phyloP scores from a whole-genome alignment of 2,797 vertebrate genomes.

The Neosilurus hyrtlii region DNA sequence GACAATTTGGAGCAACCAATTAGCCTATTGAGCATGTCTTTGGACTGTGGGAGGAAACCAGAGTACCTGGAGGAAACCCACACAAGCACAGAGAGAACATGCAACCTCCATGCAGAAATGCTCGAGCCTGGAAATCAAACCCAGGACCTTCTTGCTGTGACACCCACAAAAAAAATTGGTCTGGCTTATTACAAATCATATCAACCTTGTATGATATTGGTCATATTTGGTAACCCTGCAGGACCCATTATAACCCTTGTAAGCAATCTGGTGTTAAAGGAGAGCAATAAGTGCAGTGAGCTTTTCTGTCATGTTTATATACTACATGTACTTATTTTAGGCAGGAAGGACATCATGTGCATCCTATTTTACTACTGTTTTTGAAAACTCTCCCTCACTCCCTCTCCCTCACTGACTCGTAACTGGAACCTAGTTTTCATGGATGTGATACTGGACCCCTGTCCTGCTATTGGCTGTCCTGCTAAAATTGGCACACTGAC shows the following conservation, averaged over 20 bases:
- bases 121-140: too few relatives aligned
- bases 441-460: constrained; percentile 64
- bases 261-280: neutral
- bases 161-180: neutral
- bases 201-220: neutral
- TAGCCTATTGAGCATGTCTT: too few relatives aligned
- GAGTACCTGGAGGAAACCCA: too few relatives aligned
- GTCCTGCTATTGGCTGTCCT: constrained; percentile 59
- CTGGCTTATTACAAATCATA: neutral
- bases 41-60: too few relatives aligned
- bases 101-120: too few relatives aligned
- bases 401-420: constrained; percentile 45
- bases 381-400: constrained; percentile 7
- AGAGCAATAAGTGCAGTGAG: constrained; percentile 6
- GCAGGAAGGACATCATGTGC: constrained; percentile 40
- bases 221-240: neutral
- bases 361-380: constrained; percentile 30
- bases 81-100: too few relatives aligned
- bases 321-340: constrained; percentile 33
- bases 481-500: constrained; percentile 76
- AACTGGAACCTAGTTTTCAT: constrained; percentile 65
- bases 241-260: too few relatives aligned
- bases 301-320: constrained; percentile 28
- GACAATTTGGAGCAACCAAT: too few relatives aligned
- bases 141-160: too few relatives aligned